These are phyloP conservation scores for Carlito syrichta DNA, from an alignment of 2,113 vertebrate species.

Conservation along the genomic window DNA sequence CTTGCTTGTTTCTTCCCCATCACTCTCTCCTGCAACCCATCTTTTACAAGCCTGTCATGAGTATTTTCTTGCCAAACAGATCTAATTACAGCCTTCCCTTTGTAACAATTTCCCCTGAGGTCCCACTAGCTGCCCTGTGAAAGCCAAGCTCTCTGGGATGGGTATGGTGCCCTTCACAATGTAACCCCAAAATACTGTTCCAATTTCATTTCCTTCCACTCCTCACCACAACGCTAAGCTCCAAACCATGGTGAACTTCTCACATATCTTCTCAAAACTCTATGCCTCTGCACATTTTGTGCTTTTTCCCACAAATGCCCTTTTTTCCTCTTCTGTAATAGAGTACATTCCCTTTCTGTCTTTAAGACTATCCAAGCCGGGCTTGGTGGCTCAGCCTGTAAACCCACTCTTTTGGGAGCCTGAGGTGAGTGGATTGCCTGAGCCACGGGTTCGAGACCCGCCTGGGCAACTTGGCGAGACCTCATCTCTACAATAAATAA, in stretches of 20 bases:
- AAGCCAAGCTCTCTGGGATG: background rate
- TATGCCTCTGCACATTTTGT: conserved; percentile 59
- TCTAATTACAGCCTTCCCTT: background rate
- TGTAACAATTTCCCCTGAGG: background rate
- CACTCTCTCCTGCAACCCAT: background rate
- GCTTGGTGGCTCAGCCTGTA: too few species aligned
- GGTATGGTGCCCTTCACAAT: background rate
- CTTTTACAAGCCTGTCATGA: background rate
- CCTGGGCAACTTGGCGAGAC: too few species aligned
- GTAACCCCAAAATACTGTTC: conserved; percentile 25
- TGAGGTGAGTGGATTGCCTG: too few species aligned
- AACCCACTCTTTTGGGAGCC: too few species aligned
- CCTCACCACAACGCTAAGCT: conserved; percentile 50
- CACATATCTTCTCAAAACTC: conserved; percentile 60
- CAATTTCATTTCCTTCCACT: conserved; percentile 65
- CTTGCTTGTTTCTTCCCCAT: background rate
- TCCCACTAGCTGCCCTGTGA: background rate
- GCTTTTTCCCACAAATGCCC: conserved; percentile 66
- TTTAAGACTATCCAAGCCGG: background rate
- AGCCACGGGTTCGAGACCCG: too few species aligned
- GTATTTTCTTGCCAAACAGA: conserved; percentile 44
- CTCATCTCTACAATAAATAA: too few species aligned
- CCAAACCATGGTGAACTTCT: conserved; percentile 62
- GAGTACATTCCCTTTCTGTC: background rate
- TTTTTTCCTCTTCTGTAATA: conserved; percentile 31